phyloP scores from a whole-genome alignment of 2,797 vertebrate genomes.

The Alauda arvensis region DNA sequence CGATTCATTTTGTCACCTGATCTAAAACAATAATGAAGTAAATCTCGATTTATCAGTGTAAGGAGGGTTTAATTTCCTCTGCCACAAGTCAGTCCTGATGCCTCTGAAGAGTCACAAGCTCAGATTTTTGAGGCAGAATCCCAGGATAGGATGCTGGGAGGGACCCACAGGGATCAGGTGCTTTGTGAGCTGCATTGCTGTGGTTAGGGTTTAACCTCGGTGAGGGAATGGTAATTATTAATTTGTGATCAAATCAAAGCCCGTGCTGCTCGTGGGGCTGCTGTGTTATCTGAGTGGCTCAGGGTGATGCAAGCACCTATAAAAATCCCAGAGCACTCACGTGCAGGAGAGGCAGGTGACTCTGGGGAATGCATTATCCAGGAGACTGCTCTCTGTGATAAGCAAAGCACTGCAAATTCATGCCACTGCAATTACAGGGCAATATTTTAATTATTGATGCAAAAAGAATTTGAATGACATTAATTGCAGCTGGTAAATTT shows the following conservation, averaged over 20 bases:
- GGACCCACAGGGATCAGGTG: accelerated
- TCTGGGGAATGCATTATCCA: not conserved
- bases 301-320: not conserved
- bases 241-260: not conserved
- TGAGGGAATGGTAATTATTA: not conserved
- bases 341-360: not conserved
- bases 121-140: not conserved
- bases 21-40: not conserved
- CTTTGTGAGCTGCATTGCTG: not conserved
- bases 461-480: not conserved
- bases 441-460: not conserved
- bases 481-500: not conserved
- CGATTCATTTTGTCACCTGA: not conserved
- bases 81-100: not conserved
- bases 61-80: not conserved
- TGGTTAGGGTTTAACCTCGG: not conserved
- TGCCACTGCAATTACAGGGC: not conserved
- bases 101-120: too few species aligned
- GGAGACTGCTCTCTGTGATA: not conserved
- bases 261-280: not conserved
- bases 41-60: not conserved
- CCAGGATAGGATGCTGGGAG: accelerated
- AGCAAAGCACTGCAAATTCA: not conserved
- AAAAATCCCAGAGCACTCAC: not conserved
- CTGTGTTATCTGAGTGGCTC: not conserved